These are phyloP conservation scores for Drosophila paranaensis DNA, from an alignment of 2,888 invertebrate genomes.

Conservation along the genomic window DNA sequence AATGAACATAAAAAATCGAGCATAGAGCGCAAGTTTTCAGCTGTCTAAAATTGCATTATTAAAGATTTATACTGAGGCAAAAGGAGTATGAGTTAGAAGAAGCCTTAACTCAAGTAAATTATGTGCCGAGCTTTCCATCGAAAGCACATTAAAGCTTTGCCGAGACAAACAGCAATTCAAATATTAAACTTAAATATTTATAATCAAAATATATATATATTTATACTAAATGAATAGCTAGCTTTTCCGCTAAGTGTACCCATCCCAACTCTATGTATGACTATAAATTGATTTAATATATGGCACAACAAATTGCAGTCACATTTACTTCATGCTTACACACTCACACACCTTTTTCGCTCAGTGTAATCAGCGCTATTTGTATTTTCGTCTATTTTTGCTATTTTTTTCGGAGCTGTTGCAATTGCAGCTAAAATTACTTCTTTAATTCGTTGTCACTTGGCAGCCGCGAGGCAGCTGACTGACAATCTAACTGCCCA, in stretches of 20 bases:
- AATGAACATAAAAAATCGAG: background rate
- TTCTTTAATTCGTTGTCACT: constrained; percentile 54
- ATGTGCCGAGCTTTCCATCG: background rate
- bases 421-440: constrained; percentile 61
- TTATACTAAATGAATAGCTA: no score
- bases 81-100: background rate
- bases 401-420: constrained; percentile 46
- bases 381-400: background rate
- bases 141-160: background rate
- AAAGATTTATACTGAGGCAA: background rate
- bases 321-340: background rate
- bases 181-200: no score
- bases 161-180: background rate
- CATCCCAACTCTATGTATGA: no score
- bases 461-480: constrained; percentile 48
- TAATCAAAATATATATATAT: no score
- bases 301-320: background rate
- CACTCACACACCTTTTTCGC: constrained; percentile 13
- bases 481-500: constrained; percentile 59
- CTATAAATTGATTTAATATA: background rate
- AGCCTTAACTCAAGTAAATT: background rate
- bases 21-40: background rate
- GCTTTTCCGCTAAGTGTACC: no score
- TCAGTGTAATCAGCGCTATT: constrained; percentile 48
- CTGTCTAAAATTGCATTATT: background rate